Evolutionary conservation across 2,113 vertebrate species (phyloP), one percentile per base, ranked within the genome.

Genomic region (Melospiza georgiana): DNA sequence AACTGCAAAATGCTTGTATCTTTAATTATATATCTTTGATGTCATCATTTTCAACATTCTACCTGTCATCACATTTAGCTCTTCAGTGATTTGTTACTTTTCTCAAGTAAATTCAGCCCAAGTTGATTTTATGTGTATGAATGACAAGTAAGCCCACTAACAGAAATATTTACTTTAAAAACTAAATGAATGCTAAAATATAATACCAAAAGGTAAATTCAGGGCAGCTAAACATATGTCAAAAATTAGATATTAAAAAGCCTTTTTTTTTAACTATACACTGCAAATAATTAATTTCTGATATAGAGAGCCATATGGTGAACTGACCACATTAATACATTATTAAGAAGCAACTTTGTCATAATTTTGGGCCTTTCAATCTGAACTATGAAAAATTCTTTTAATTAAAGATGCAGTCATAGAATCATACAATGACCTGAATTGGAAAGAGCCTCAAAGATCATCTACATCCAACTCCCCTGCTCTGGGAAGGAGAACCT

Each of bases 381-480:
- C 57, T 51, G 72, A 71, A n/a, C 5, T 58, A 37, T 27, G 24
- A 73, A 84, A 49, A 78, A 24, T 14, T 28, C 1, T 5, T 82
- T 43, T 62, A 2, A 1, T 39, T 75, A 57, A 71, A 81, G 35
- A 71, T 41, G 25, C 7, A 46, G 24, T 55, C 20, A 55, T 4
- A 62, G 39, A 75, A 30, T n/a, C 16, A 48, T 22, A 54, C 16
- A 22, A 35, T 18, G 6, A 20, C 6, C 48, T 68, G 24, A 61
- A 20, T 18, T 55, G 14, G 25, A 62, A 83, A 8, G 11, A 41
- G 16, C 12, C 25, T 46, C 3, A 1, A 74, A 28, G 23, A 81
- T 5, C 5, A 17, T 16, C 3, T 20, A 23, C 22, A 44, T 39
- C 27, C 31, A 66, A 9, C 0, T 3, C 4, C 22, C 6, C 3